Evolutionary conservation across 2,113 vertebrate species (phyloP).

Genomic region (Percopsis transmontana): DNA sequence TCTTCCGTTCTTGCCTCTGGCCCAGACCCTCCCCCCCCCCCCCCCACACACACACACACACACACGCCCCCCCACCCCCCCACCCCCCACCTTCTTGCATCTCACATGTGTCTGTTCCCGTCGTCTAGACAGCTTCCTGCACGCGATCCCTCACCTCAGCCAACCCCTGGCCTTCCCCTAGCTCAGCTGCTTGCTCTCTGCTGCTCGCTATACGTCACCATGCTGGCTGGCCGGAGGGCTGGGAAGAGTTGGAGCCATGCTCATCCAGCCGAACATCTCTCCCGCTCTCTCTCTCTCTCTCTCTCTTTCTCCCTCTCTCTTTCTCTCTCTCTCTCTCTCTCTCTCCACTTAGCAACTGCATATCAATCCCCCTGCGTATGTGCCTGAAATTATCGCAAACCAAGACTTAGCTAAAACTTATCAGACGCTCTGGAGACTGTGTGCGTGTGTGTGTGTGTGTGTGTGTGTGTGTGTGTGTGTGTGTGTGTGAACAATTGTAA

Average conservation of each 20-base stretch:
- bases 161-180: constrained; percentile 17
- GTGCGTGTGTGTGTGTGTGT: neutral
- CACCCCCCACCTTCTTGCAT: neutral
- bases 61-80: no score
- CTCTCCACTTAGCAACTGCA: neutral
- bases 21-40: no score
- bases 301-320: constrained; percentile 10
- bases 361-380: constrained; percentile 33
- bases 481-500: constrained; percentile 40
- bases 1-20: no score
- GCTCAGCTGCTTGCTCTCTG: constrained; percentile 39
- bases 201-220: constrained; percentile 43
- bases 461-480: neutral
- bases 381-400: constrained; percentile 38
- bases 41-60: no score
- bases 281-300: neutral
- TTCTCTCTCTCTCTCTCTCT: neutral
- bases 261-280: constrained; percentile 30
- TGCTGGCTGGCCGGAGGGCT: constrained; percentile 34
- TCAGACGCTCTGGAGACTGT: constrained; percentile 38
- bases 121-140: constrained; percentile 59
- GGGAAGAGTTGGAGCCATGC: constrained; percentile 25
- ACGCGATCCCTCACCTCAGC: constrained; percentile 51
- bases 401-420: constrained; percentile 33
- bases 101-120: neutral